Evolutionary conservation across 2,888 invertebrate genomes (phyloP).

Genomic region (Cyaniris semiargus): DNA sequence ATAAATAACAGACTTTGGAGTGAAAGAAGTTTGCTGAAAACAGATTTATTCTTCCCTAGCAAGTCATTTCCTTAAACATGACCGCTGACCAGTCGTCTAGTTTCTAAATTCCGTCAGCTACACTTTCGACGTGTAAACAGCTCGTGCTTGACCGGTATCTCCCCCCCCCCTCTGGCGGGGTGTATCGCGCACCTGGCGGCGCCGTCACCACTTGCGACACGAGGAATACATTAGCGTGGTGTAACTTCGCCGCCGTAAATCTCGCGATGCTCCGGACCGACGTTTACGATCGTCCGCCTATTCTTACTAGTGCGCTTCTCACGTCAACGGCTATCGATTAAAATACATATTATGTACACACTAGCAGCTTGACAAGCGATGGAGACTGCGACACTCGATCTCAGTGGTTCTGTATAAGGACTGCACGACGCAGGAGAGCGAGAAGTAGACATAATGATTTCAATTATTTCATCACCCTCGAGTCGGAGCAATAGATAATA

Average conservation of each 20-base stretch:
- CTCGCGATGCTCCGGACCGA: neutral
- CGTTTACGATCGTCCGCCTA: neutral
- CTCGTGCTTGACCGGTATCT: neutral
- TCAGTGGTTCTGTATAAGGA: neutral
- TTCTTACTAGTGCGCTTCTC: neutral
- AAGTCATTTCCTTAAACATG: neutral
- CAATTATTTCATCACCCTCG: constrained; percentile 1
- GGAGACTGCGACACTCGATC: too few species aligned
- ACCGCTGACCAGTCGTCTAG: neutral
- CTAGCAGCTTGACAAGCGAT: too few species aligned
- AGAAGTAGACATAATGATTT: neutral
- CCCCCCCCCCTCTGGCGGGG: neutral
- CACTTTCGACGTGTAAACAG: neutral
- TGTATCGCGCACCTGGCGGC: constrained; percentile 4
- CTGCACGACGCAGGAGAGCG: neutral
- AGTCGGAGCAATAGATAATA: neutral
- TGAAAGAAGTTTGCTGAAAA: too few species aligned
- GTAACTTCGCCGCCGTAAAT: constrained; percentile 1
- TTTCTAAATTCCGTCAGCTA: neutral
- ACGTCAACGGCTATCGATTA: neutral
- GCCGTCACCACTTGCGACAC: constrained; percentile 7
- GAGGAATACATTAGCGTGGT: constrained; percentile 30
- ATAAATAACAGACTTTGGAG: too few species aligned
- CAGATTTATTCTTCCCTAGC: neutral
- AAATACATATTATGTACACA: too few species aligned